phyloP scores from a whole-genome alignment of 2,113 vertebrate species.

The Solea senegalensis region DNA sequence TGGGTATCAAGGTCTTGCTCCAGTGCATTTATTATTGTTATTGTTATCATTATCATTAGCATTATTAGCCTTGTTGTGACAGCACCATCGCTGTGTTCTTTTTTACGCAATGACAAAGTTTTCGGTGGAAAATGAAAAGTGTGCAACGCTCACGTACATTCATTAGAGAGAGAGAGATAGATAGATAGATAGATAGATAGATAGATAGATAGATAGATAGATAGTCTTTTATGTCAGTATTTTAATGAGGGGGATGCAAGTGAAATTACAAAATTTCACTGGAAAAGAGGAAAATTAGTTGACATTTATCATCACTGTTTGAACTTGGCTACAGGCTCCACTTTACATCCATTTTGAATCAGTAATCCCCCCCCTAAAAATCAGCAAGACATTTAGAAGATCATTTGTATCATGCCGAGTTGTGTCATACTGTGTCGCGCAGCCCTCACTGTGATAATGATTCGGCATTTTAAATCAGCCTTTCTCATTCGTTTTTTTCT shows the following conservation, averaged over 20 bases:
- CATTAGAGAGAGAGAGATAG: too few species aligned
- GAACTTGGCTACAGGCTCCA: background rate
- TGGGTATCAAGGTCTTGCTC: conserved; percentile 9
- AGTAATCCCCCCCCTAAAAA: conserved; percentile 5
- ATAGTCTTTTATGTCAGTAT: background rate
- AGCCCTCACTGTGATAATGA: conserved; percentile 35
- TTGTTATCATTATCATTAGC: too few species aligned
- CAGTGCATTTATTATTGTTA: background rate
- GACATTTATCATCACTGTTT: conserved; percentile 1
- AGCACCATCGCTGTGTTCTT: too few species aligned
- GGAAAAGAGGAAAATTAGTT: background rate
- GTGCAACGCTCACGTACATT: too few species aligned
- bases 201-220: too few species aligned
- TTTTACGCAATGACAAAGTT: too few species aligned
- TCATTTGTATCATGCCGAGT: conserved; percentile 34
- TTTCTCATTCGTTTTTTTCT: conserved; percentile 10
- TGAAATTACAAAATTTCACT: conserved; percentile 7
- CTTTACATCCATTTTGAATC: conserved; percentile 10
- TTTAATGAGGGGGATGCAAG: conserved; percentile 16
- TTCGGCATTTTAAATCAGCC: conserved; percentile 16
- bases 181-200: too few species aligned
- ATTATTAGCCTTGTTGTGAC: too few species aligned
- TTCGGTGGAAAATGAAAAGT: too few species aligned
- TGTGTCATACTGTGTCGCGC: conserved; percentile 26
- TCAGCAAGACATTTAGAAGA: conserved; percentile 31